Evolutionary conservation across 2,113 vertebrate genomes (phyloP).

Genomic region (Psittacula cyanocephala): DNA sequence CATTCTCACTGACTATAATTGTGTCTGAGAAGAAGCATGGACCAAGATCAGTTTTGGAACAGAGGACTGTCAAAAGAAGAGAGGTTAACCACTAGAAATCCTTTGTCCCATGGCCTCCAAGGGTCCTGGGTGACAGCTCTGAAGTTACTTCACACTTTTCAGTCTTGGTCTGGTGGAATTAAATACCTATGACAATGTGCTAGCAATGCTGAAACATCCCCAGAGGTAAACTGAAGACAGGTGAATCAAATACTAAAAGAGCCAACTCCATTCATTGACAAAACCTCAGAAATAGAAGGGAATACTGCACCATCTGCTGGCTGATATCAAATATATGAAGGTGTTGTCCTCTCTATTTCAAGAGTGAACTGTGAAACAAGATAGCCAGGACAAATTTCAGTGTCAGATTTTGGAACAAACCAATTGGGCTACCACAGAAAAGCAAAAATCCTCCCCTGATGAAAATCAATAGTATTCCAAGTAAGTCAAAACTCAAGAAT

Average conservation of each 20-base stretch:
- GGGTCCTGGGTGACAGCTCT: neutral
- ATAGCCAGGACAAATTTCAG: neutral
- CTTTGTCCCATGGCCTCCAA: neutral
- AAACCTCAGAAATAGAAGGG: conserved; percentile 12
- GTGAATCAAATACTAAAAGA: neutral
- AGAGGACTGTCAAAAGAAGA: neutral
- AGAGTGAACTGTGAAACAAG: neutral
- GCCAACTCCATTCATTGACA: neutral
- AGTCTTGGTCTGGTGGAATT: neutral
- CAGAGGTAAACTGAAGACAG: neutral
- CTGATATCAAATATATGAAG: conserved; percentile 7
- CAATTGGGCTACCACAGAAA: neutral
- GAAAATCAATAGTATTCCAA: neutral
- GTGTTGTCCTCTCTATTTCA: neutral
- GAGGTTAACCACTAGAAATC: neutral
- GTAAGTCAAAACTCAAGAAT: neutral
- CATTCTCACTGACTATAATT: neutral
- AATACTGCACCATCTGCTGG: conserved; percentile 57
- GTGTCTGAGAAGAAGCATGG: neutral
- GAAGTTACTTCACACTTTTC: neutral
- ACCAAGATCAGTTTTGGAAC: neutral
- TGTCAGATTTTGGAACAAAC: neutral
- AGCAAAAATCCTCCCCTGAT: neutral
- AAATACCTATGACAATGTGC: neutral
- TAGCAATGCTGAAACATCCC: neutral